Base-by-base conservation (phyloP, 2,113 vertebrate species). In the Muntiacus reevesi region DNA sequence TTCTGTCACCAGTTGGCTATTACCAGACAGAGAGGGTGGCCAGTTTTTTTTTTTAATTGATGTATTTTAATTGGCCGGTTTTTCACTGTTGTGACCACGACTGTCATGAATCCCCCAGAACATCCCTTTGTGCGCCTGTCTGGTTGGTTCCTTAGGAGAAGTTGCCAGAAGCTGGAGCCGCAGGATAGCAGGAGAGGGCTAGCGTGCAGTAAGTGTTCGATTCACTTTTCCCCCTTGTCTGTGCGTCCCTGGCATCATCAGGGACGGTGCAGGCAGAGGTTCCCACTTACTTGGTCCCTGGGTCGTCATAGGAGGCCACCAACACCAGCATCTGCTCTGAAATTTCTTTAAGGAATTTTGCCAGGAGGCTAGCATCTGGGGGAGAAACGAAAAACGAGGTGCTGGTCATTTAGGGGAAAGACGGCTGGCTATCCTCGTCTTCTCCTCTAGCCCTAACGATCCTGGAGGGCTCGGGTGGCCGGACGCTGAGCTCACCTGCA, bases 231-330 rank as follows among this genome's bases (percentile, higher is more conserved):
- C 21, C 21, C 0, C 1, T 2, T 7, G 45, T 54, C 12, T 3
- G 25, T 74, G 19, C 5, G 0, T 40, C 67, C 67, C 67, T 40
- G 36, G 67, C 21, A 74, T 25, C 3, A 0, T 40, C 36, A 40
- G 36, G 67, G 67, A 40, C 2, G 21, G 67, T 40, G 28, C 54
- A n/a, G 50, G 28, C 8, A 6, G 50, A 7, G 8, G 14, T 27
- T 45, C 85, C 60, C 87, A 99, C 99, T 99, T 98, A 99, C 99
- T 99, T 99, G 98, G 98, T 97, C 95, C 98, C 98, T 36, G 99
- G 97, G 19, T 99, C 99, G 7, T 99, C 99, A 0, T 98, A 99
- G 47, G 99, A 99, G 89, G 99, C 99, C 28, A 98, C 94, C 87
- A 99, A 95, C 92, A 99, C 97, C 0, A 99, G 98, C 23, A 88